These are phyloP conservation scores for Hydrozoanthus tunicans DNA, from an alignment of 64 coral and sea anemone genomes.

Conservation along the genomic window DNA sequence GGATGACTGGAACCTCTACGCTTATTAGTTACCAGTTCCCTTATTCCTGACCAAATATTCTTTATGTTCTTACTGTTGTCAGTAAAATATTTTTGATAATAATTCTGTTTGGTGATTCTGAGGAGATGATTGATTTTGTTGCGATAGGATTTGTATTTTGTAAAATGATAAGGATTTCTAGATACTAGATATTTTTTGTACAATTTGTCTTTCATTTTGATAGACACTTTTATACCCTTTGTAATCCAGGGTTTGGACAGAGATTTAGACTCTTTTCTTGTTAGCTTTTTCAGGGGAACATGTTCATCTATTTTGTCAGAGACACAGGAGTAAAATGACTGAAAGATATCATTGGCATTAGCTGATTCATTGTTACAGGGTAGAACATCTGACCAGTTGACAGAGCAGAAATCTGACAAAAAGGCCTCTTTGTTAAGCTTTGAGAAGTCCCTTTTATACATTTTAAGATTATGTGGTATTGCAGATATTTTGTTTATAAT, in stretches of 20 bases:
- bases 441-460: neutral
- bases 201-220: slow-evolving; percentile 4
- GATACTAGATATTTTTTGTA: neutral
- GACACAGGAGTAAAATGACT: slow-evolving; percentile 3
- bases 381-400: neutral
- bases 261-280: neutral
- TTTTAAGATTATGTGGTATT: neutral
- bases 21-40: neutral
- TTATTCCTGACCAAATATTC: slow-evolving; percentile 2
- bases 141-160: neutral
- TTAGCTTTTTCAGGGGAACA: neutral
- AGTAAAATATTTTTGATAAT: neutral
- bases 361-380: neutral
- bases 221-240: neutral
- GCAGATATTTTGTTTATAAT: neutral
- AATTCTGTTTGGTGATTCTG: neutral
- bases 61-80: neutral
- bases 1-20: neutral
- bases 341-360: slow-evolving; percentile 6
- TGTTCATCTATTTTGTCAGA: neutral
- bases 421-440: neutral
- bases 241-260: slow-evolving; percentile 9
- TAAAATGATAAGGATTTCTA: neutral
- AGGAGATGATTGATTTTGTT: neutral
- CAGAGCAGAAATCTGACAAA: neutral